Conservation (phyloP, 2,797 vertebrate genomes). For the Buphagus erythrorhynchus region DNA sequence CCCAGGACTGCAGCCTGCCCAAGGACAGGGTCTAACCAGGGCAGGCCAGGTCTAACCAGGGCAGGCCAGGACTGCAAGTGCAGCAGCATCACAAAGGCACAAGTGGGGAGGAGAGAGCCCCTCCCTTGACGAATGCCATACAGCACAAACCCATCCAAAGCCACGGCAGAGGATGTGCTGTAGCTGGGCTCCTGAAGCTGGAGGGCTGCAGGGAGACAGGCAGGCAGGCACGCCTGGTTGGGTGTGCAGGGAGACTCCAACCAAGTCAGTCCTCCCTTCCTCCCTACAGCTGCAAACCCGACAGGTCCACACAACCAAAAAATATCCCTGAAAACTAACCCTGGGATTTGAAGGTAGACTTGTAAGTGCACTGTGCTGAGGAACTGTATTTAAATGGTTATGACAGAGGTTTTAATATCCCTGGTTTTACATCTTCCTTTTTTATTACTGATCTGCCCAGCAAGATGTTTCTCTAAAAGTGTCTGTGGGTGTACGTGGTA, state of each 20-base stretch:
- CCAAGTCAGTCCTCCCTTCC: not conserved
- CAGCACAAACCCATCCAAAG: not conserved
- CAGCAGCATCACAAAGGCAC: not conserved
- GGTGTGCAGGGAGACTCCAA: not conserved
- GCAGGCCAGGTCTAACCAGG: not conserved
- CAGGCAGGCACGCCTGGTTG: not conserved
- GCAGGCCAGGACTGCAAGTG: not conserved
- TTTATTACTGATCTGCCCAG: conserved; percentile 57
- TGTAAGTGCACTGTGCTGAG: not conserved
- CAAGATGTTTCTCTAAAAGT: conserved; percentile 26
- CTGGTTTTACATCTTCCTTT: conserved; percentile 44
- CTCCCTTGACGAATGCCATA: not conserved
- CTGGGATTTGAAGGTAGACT: not conserved
- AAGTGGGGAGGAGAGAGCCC: not conserved
- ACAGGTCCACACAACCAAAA: not conserved
- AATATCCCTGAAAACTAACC: not conserved
- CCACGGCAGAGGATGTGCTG: not conserved
- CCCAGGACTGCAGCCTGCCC: fast-evolving
- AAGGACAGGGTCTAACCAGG: not conserved
- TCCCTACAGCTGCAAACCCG: not conserved
- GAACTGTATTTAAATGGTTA: conserved; percentile 22
- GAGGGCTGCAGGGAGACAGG: not conserved
- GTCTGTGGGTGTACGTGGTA: conserved; percentile 52
- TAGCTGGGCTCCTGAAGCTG: not conserved
- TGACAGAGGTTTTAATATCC: conserved; percentile 48